phyloP scores from a whole-genome alignment of 2,797 vertebrate genomes.

The Ataeniobius toweri region DNA sequence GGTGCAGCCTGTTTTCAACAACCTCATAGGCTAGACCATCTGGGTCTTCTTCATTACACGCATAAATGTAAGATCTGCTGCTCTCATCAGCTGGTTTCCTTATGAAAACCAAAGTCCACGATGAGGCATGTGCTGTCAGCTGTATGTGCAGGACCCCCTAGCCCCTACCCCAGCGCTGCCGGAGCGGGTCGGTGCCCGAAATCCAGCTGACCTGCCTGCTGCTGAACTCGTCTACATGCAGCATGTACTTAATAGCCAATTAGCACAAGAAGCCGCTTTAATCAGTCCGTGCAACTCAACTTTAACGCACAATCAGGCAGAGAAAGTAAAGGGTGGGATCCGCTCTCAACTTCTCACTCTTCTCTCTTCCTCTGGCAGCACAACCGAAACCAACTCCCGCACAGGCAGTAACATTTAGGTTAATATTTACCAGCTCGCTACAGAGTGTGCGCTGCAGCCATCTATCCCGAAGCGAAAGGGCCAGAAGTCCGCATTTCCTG shows the following conservation, averaged over 20 bases:
- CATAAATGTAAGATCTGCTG: constrained; percentile 6
- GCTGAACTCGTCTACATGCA: neutral
- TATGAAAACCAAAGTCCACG: constrained; percentile 25
- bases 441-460: constrained; percentile 59
- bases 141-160: constrained; percentile 31
- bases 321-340: constrained; percentile 22
- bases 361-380: constrained; percentile 10
- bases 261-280: neutral
- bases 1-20: constrained; percentile 42
- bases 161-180: constrained; percentile 5
- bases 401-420: constrained; percentile 17
- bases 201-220: constrained; percentile 4
- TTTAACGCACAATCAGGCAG: constrained; percentile 25
- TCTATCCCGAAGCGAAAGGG: constrained; percentile 70
- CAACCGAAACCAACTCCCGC: constrained; percentile 11
- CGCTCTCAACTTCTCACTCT: constrained; percentile 53
- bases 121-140: constrained; percentile 41
- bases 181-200: neutral
- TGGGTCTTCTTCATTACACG: neutral
- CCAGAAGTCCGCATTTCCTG: constrained; percentile 80
- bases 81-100: constrained; percentile 7
- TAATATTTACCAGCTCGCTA: constrained; percentile 71
- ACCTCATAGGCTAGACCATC: constrained; percentile 27
- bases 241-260: constrained; percentile 16
- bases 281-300: constrained; percentile 30